These are phyloP conservation scores for Lagria hirta DNA, from an alignment of 2,888 invertebrate species.

Conservation along the genomic window DNA sequence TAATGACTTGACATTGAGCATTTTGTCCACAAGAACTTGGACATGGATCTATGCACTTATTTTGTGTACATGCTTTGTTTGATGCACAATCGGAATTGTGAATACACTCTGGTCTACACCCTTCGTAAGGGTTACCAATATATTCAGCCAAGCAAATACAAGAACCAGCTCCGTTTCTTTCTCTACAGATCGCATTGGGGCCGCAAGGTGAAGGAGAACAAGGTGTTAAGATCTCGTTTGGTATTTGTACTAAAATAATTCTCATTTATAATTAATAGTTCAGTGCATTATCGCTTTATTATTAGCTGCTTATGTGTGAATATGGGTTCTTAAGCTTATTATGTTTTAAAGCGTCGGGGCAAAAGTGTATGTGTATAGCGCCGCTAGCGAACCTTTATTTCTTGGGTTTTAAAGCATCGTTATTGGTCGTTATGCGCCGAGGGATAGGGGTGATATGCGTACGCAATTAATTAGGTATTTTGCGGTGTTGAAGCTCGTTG, in stretches of 20 bases:
- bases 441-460: slow-evolving; percentile 18
- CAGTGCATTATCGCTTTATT: slow-evolving; percentile 21
- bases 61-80: slow-evolving; percentile 65
- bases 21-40: slow-evolving; percentile 65
- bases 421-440: slow-evolving; percentile 21
- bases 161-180: slow-evolving; percentile 55
- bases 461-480: slow-evolving; percentile 25
- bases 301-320: slow-evolving; percentile 35
- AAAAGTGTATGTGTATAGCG: slow-evolving; percentile 28
- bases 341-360: slow-evolving; percentile 26
- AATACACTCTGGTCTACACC: slow-evolving; percentile 66
- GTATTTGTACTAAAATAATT: slow-evolving; percentile 19
- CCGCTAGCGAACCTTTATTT: slow-evolving; percentile 33
- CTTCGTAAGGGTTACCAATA: slow-evolving; percentile 66
- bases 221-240: slow-evolving; percentile 17
- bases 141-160: slow-evolving; percentile 64
- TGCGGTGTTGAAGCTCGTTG: slow-evolving; percentile 47
- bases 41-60: slow-evolving; percentile 66
- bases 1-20: slow-evolving; percentile 65
- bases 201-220: slow-evolving; percentile 69
- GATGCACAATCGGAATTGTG: slow-evolving; percentile 67
- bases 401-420: slow-evolving; percentile 9
- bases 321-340: slow-evolving; percentile 21
- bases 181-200: slow-evolving; percentile 63
- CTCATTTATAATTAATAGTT: too few species aligned